These are phyloP conservation scores for Crocuta crocuta DNA, from an alignment of 2,113 vertebrate genomes.

Conservation along the genomic window DNA sequence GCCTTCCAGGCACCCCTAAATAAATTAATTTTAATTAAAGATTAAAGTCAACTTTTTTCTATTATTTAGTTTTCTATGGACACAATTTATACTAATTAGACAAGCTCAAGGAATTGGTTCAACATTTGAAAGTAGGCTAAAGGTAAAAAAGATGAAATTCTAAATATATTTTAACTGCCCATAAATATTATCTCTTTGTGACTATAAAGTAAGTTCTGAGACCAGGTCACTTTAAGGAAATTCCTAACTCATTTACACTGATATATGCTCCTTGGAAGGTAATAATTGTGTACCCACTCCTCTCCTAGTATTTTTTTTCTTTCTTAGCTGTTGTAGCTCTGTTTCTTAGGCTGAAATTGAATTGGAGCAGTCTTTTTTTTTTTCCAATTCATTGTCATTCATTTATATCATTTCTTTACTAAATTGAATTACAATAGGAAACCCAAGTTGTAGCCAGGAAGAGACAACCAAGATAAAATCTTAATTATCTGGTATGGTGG, in stretches of 20 bases:
- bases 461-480: background rate
- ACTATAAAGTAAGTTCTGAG: background rate
- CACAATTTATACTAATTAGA: constrained; percentile 37
- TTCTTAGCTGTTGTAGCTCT: background rate
- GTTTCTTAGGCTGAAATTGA: constrained; percentile 18
- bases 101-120: background rate
- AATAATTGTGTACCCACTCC: background rate
- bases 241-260: background rate
- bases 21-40: background rate
- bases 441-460: background rate
- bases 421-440: constrained; percentile 51
- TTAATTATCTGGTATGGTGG: constrained; percentile 11
- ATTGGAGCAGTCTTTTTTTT: background rate
- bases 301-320: background rate
- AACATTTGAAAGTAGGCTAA: constrained; percentile 11
- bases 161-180: background rate
- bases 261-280: background rate
- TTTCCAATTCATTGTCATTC: background rate
- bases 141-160: constrained; percentile 50
- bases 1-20: background rate
- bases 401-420: background rate
- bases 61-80: background rate
- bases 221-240: background rate
- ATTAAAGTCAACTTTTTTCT: background rate
- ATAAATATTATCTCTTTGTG: constrained; percentile 4